Conservation (phyloP, 2,797 vertebrate species). For the Molossus alvarezi region DNA sequence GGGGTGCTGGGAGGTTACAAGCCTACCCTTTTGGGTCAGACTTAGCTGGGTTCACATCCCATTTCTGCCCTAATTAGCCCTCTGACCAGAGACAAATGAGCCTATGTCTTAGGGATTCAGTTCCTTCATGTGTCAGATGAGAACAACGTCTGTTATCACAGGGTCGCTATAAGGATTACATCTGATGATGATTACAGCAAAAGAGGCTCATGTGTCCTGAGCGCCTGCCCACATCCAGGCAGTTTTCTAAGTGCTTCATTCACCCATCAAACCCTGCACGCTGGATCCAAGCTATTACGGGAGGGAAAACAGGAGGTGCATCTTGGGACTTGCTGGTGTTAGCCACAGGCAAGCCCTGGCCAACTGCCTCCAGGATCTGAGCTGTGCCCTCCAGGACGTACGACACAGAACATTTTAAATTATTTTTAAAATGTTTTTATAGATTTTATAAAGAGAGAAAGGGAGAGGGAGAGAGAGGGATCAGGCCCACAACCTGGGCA, state of each 20-base stretch:
- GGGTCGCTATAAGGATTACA: not conserved
- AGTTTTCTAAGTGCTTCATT: not conserved
- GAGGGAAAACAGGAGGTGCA: not conserved
- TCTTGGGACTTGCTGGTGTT: not conserved
- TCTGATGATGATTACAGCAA: too few species aligned
- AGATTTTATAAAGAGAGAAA: too few species aligned
- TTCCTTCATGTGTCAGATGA: not conserved
- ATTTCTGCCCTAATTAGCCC: not conserved
- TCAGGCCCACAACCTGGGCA: too few species aligned
- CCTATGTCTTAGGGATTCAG: not conserved
- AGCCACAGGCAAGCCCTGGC: not conserved
- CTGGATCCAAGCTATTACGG: not conserved
- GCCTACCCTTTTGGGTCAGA: not conserved
- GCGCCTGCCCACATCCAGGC: accelerated
- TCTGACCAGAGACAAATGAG: not conserved
- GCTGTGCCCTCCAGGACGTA: not conserved
- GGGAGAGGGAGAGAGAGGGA: too few species aligned
- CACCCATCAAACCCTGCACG: not conserved
- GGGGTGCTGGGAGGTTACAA: not conserved
- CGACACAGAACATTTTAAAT: accelerated
- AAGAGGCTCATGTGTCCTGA: accelerated
- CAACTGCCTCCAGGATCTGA: not conserved
- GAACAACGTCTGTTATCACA: not conserved
- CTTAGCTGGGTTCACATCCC: not conserved
- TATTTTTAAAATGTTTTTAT: too few species aligned